phyloP scores from a whole-genome alignment of 23 tunicate genomes.

The Botrylloides violaceus region DNA sequence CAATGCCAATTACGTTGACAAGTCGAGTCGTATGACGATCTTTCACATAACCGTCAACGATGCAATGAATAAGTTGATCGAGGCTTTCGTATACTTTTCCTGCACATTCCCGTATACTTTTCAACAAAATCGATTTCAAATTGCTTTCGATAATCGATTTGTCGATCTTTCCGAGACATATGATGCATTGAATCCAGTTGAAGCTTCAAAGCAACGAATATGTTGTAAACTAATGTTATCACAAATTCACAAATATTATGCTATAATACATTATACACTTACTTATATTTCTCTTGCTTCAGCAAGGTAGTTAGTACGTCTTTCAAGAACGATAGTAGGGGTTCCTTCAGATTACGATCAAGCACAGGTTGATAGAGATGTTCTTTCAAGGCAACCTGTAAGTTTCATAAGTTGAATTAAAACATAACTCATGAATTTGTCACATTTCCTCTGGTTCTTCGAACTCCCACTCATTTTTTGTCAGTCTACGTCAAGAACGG shows the following conservation, averaged over 20 bases:
- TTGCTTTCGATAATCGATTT: constrained; percentile 3
- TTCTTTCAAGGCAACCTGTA: neutral
- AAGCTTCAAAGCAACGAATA: neutral
- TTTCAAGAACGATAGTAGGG: neutral
- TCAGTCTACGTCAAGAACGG: too few species aligned
- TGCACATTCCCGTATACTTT: neutral
- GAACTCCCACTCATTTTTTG: too few species aligned
- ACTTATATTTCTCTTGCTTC: neutral
- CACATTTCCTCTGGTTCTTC: too few species aligned
- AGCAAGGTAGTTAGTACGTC: neutral
- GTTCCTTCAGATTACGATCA: neutral
- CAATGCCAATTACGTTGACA: constrained; percentile 8
- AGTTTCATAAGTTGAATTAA: too few species aligned
- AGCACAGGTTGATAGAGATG: neutral
- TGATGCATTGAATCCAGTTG: constrained; percentile 1
- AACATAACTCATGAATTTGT: too few species aligned
- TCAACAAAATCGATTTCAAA: neutral
- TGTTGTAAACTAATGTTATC: neutral
- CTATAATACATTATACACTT: neutral
- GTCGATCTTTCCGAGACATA: neutral
- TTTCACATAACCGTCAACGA: constrained; percentile 14
- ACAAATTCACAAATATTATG: neutral
- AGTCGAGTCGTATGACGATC: constrained; percentile 2
- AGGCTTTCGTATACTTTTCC: neutral
- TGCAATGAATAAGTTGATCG: neutral